phyloP scores from a whole-genome alignment of 2,888 invertebrate species.

The Zhuqinia jingwanae region DNA sequence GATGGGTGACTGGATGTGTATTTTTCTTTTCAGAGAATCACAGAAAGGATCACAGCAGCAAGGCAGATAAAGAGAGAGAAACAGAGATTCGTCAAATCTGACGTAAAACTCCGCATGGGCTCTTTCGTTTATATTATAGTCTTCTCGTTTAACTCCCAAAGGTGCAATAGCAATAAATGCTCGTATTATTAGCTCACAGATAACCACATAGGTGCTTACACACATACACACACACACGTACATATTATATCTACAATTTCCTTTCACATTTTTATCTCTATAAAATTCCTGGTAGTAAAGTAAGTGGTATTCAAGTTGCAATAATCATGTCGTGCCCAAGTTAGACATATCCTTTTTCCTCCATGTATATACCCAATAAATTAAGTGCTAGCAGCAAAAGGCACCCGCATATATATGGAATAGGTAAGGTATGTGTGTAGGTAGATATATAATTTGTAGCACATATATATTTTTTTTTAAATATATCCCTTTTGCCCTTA shows the following conservation, averaged over 20 bases:
- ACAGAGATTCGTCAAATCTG: slow-evolving; percentile 54
- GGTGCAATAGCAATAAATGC: slow-evolving; percentile 28
- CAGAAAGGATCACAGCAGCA: background rate
- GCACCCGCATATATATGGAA: too few species aligned
- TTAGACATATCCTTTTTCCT: too few species aligned
- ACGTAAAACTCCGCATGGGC: slow-evolving; percentile 36
- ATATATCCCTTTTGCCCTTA: background rate
- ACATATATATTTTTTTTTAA: too few species aligned
- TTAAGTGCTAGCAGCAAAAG: slow-evolving; percentile 19
- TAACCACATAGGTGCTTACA: too few species aligned
- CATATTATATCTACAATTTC: too few species aligned
- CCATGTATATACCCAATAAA: slow-evolving; percentile 7
- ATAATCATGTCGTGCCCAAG: too few species aligned
- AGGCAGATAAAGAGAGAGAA: too few species aligned
- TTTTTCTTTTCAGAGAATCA: slow-evolving; percentile 29
- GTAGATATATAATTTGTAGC: too few species aligned
- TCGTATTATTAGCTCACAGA: background rate
- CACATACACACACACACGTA: background rate
- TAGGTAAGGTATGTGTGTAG: too few species aligned
- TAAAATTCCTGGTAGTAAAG: background rate
- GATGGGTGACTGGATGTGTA: slow-evolving; percentile 1
- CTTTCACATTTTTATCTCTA: background rate
- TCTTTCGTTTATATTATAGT: slow-evolving; percentile 13
- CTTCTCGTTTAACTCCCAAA: slow-evolving; percentile 32
- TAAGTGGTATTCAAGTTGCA: slow-evolving; percentile 1